Evolutionary conservation across 2,888 invertebrate species (phyloP), one percentile per base, ranked within the genome.

Genomic region (Trisateles emortualis): DNA sequence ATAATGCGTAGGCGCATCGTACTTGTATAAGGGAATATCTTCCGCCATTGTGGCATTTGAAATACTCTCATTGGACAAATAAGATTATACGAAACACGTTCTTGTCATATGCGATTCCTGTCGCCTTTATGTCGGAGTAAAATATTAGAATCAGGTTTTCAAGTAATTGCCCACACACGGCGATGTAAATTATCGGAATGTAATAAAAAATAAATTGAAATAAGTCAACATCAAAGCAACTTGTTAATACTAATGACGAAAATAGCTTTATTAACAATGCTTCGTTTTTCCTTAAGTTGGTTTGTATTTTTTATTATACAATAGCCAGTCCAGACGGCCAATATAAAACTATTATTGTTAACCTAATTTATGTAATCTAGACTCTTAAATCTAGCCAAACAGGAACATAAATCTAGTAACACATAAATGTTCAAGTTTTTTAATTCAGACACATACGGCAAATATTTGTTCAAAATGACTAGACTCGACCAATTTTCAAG

Each of bases 21-120:
- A 61, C 60, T 70, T 70, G 59, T 66, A 63, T 59, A 65, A 62
- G 53, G 56, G 49, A 60, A 71, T 56, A 74, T 68, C 42, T 48
- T 48, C 50, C 40, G 52, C 17, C 45, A 58, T 58, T 59, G 55
- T 53, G 51, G 44, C 40, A 33, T 52, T 52, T 54, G 42, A 60
- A 52, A 49, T 53, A 47, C 52, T 33, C 46, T 60, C 48, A 49
- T 55, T 62, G 59, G 32, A 52, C 54, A 50, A 61, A 68, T 54
- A 52, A 65, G 48, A 64, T 61, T 53, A 57, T 45, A 56, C 35
- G 9, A 47, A 58, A 67, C 67, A 35, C 42, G 64, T 72, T 59
- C 56, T 64, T 38, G 52, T 59, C 40, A 52, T 47, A 50, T 32
- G 50, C 52, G 48, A 58, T 52, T 46, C 52, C 41, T 44, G 52